phyloP scores from a whole-genome alignment of 2,888 invertebrate species.

The Archips crataeganus region DNA sequence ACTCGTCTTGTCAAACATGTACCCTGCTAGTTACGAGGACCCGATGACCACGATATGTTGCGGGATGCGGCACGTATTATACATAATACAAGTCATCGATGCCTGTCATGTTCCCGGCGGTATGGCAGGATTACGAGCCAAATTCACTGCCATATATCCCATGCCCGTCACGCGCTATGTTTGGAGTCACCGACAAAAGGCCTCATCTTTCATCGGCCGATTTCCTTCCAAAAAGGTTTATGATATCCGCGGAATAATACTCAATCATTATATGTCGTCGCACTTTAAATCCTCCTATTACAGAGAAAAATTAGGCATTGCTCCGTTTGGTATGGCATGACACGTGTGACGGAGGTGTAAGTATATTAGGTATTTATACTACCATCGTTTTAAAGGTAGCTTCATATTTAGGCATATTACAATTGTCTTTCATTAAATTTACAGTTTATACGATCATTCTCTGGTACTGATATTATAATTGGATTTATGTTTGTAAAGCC shows the following conservation, averaged over 20 bases:
- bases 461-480: background rate
- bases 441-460: background rate
- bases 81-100: constrained; percentile 46
- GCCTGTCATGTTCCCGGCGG: constrained; percentile 56
- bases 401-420: background rate
- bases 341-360: background rate
- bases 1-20: background rate
- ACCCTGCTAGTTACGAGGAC: background rate
- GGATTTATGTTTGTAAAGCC: constrained; percentile 52
- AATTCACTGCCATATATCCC: constrained; percentile 54
- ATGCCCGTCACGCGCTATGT: constrained; percentile 70
- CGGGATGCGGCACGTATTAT: constrained; percentile 30
- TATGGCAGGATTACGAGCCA: constrained; percentile 58
- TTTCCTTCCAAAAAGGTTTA: constrained; percentile 67
- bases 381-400: background rate
- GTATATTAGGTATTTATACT: background rate
- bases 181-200: constrained; percentile 65
- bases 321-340: constrained; percentile 5
- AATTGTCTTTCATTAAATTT: background rate
- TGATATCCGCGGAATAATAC: constrained; percentile 62
- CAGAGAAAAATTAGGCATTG: constrained; percentile 32
- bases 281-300: constrained; percentile 40
- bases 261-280: constrained; percentile 58
- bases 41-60: constrained; percentile 28
- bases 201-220: constrained; percentile 68